phyloP scores from a whole-genome alignment of 2,797 vertebrate genomes.

The Arctocebus calabarensis region DNA sequence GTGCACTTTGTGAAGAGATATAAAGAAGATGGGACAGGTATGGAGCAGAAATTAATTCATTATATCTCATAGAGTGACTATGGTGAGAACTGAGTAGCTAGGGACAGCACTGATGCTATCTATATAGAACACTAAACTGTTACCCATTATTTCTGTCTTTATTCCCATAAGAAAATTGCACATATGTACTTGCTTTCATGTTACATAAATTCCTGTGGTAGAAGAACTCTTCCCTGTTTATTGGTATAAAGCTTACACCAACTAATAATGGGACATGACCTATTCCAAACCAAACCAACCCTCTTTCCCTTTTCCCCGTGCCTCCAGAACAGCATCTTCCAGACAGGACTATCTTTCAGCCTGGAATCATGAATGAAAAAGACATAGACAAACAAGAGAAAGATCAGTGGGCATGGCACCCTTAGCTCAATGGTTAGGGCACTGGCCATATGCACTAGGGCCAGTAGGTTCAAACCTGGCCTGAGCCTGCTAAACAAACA shows the following conservation, averaged over 20 bases:
- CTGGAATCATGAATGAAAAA: neutral
- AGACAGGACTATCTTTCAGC: neutral
- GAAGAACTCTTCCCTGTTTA: neutral
- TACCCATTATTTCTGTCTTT: neutral
- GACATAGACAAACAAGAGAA: neutral
- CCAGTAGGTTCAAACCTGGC: too few relatives aligned
- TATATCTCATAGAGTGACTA: too few relatives aligned
- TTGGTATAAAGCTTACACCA: neutral
- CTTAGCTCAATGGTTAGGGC: too few relatives aligned
- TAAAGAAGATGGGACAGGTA: neutral
- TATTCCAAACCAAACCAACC: neutral
- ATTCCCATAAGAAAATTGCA: neutral
- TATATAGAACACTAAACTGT: fast-evolving
- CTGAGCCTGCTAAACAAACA: too few relatives aligned
- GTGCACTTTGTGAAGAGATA: neutral
- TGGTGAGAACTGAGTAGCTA: neutral
- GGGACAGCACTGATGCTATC: neutral
- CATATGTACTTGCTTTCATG: neutral
- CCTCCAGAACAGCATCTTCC: neutral
- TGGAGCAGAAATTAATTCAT: neutral
- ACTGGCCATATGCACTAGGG: too few relatives aligned
- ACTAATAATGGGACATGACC: neutral
- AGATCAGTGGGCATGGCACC: neutral
- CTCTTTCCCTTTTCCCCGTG: neutral
- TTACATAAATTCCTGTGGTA: neutral